Percentiles rank a stretch among this genome's conserved stretches.
These are phyloP conservation scores for Drymodes brunneopygia DNA, from an alignment of 2,113 vertebrate genomes.

Conservation along the genomic window DNA sequence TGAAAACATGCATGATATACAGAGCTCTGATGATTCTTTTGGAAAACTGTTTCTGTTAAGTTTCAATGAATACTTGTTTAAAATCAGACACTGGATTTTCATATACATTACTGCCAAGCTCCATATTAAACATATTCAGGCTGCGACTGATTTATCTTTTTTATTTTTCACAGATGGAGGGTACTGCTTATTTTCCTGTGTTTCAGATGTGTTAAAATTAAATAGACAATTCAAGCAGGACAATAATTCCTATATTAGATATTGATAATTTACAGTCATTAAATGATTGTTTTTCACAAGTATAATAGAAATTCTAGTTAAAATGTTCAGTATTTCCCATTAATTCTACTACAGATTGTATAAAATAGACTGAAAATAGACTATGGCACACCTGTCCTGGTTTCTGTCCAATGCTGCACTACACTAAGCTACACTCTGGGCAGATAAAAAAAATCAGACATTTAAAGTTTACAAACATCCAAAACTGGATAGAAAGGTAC, in stretches of 20 bases:
- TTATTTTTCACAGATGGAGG: background rate
- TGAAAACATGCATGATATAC: background rate
- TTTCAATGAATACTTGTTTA: conserved; percentile 12
- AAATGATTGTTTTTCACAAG: background rate
- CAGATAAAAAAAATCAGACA: background rate
- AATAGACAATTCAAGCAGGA: background rate
- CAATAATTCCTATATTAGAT: background rate
- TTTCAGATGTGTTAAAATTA: background rate
- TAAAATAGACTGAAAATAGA: background rate
- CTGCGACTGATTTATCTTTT: background rate
- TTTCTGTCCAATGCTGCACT: background rate
- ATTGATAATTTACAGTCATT: background rate
- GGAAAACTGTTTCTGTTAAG: conserved; percentile 23
- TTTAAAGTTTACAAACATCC: background rate
- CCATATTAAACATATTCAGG: background rate
- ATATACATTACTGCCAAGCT: background rate
- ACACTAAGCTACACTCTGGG: background rate
- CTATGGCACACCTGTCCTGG: background rate
- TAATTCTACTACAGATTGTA: background rate
- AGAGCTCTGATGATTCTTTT: background rate
- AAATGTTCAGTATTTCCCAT: background rate
- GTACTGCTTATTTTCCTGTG: background rate
- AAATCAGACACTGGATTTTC: background rate
- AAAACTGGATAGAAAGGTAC: background rate
- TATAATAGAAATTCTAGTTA: background rate